Evolutionary conservation across 2,113 vertebrate species (phyloP).

Genomic region (Psilopsiagon aurifrons): DNA sequence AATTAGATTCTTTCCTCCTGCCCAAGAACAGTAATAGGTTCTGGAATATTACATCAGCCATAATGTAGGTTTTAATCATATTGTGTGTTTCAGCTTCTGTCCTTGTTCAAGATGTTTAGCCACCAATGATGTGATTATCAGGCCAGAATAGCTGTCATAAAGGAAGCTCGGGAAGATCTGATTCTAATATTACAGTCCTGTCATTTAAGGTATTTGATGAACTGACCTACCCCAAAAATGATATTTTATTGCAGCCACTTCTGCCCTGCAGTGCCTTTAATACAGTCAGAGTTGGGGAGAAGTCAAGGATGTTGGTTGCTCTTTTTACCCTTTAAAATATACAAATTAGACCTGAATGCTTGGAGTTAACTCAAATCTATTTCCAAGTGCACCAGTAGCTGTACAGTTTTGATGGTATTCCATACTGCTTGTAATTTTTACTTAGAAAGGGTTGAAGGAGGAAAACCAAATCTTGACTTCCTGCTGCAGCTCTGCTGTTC

Average conservation of each 20-base stretch:
- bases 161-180: constrained; percentile 40
- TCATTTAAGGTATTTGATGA: not conserved
- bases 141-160: constrained; percentile 40
- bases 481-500: not conserved
- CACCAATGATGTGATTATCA: constrained; percentile 55
- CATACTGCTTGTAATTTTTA: not conserved
- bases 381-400: not conserved
- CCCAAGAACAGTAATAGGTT: constrained; percentile 35
- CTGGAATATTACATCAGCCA: constrained; percentile 56
- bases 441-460: not conserved
- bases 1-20: constrained; percentile 63
- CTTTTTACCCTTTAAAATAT: not conserved
- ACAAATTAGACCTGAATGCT: not conserved
- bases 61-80: constrained; percentile 62
- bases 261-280: not conserved
- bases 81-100: constrained; percentile 52
- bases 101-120: constrained; percentile 49
- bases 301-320: not conserved
- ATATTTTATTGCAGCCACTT: not conserved
- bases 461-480: not conserved
- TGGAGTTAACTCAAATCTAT: not conserved
- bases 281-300: not conserved
- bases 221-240: not conserved
- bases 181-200: constrained; percentile 48
- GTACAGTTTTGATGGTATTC: not conserved